phyloP scores from a whole-genome alignment of 2,888 invertebrate species.

The Mesodorylaimus sp. region DNA sequence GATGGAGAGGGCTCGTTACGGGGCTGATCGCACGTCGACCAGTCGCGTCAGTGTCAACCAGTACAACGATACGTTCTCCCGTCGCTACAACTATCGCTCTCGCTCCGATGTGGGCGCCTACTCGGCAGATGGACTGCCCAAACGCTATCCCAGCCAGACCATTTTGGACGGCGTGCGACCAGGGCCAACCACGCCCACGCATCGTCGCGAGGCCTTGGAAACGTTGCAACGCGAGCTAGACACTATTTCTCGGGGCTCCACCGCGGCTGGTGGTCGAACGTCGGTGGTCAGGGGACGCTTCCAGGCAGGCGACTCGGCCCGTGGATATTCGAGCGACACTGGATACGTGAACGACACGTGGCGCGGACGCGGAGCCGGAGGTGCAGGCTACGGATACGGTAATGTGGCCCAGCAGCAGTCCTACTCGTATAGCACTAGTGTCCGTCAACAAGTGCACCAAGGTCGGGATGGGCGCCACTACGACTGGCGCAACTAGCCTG shows the following conservation, averaged over 20 bases:
- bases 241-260: conserved; percentile 17
- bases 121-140: conserved; percentile 20
- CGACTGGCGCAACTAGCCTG: neutral
- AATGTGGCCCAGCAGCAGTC: no score
- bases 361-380: conserved; percentile 11
- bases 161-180: conserved; percentile 27
- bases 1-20: no score
- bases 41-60: neutral
- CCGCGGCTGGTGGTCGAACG: conserved; percentile 9
- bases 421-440: no score
- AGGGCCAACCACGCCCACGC: conserved; percentile 22
- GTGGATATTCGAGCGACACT: conserved; percentile 19
- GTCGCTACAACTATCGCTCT: conserved; percentile 27
- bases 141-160: conserved; percentile 26
- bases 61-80: conserved; percentile 19
- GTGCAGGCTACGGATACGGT: neutral
- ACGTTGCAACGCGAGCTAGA: conserved; percentile 28
- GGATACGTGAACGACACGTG: conserved; percentile 23
- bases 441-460: no score
- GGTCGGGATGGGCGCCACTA: neutral
- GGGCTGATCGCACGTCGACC: neutral
- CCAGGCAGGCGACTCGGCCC: conserved; percentile 4
- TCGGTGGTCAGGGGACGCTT: neutral
- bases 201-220: conserved; percentile 25
- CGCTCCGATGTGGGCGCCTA: conserved; percentile 22